Evolutionary conservation across 2,797 vertebrate species (phyloP), one percentile per base, ranked within the genome.

Genomic region (Miichthys miiuy): DNA sequence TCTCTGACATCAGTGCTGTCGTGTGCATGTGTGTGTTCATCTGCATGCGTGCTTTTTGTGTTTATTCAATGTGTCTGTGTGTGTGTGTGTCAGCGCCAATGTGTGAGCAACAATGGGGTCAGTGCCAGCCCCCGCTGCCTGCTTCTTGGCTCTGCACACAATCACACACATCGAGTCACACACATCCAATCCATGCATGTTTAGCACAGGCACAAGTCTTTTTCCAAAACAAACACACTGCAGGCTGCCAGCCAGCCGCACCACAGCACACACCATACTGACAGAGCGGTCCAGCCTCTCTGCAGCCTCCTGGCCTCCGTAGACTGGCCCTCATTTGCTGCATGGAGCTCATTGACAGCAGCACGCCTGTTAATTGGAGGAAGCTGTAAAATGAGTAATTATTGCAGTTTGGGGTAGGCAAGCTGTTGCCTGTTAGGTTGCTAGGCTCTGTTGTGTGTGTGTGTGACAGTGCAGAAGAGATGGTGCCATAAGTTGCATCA

Each of bases 301-400:
- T 67, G 68, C 78, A 81, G 66, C 80, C 80, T 73, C 54, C 80
- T 61, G 63, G 89, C 82, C 90, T 84, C 85, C 0, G 18, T 30
- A 77, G 74, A 89, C 73, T 55, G 80, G 69, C 81, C 79, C 85
- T 89, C 87, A 67, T 88, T 86, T 91, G 91, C 79, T 82, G 73
- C 81, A 75, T 76, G 77, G 57, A 68, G 80, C 90, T 87, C 89
- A 87, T 78, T 89, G 91, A 92, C 89, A 87, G 86, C 83, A 86
- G 77, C 69, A 38, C 13, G 57, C 83, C 75, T 81, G 83, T 89
- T 93, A 92, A 94, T 91, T 90, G 85, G 89, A 88, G 72, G 73
- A 83, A 84, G 85, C 86, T 86, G 80, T 88, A 87, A 88, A 89
- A 90, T 88, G 79, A 90, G 85, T 92, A 90, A 94, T 94, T 88